phyloP scores from a whole-genome alignment of 2,797 vertebrate genomes.

The Chelidonichthys spinosus region DNA sequence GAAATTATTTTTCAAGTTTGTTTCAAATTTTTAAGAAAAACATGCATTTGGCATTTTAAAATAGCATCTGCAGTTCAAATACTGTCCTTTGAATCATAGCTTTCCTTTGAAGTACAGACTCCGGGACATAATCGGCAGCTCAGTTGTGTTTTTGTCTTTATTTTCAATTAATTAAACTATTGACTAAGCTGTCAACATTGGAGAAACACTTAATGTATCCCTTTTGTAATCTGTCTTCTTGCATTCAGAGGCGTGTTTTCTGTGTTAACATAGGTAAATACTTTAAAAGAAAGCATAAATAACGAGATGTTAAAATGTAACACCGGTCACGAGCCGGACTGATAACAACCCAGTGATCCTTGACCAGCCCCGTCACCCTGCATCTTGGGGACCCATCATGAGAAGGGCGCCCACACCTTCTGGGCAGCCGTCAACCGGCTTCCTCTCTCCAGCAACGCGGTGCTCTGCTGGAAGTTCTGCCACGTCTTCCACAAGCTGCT shows the following conservation, averaged over 20 bases:
- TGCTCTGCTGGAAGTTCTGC: conserved; percentile 99
- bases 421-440: conserved; percentile 95
- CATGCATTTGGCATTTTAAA: conserved; percentile 1
- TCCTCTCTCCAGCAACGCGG: conserved; percentile 95
- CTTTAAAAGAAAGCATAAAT: background rate
- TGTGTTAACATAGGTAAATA: background rate
- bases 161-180: background rate
- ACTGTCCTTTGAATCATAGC: background rate
- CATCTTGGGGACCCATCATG: conserved; percentile 98
- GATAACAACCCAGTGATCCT: conserved; percentile 58
- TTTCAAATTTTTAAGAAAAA: conserved; percentile 3
- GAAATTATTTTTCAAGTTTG: background rate
- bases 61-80: background rate
- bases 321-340: background rate
- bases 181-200: background rate
- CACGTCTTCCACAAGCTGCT: conserved; percentile 98
- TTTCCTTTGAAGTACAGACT: background rate
- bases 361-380: conserved; percentile 87
- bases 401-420: conserved; percentile 97
- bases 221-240: background rate
- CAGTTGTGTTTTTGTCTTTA: background rate
- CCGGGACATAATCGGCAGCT: background rate
- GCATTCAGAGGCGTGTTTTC: background rate
- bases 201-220: background rate
- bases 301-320: background rate